Base-by-base conservation (phyloP, 2,888 invertebrate genomes). In the Rotaria socialis region DNA sequence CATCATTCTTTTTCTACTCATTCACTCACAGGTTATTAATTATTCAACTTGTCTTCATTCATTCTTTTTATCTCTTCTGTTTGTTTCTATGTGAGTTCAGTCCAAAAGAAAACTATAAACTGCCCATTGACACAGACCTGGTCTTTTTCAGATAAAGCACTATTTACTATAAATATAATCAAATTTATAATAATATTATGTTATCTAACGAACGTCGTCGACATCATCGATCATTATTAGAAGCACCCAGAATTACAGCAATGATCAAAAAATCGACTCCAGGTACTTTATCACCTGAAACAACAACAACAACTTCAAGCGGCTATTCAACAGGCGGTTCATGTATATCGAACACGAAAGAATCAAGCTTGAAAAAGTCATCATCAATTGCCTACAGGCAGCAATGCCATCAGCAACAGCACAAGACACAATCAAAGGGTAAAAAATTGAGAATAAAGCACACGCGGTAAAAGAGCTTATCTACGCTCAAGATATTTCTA, bases 271-370 rank as follows among this genome's bases (percentile, higher is more conserved):
- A 67, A 4, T 35, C 67, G 16, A 41, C 27, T 67, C 16, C 27
- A 19, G 67, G 67, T 67, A 67, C 67, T 35, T 35, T 67, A 35
- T 67, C 67, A 35, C 67, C 67, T 2, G 67, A 67, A 19, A 67
- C 67, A 35, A 35, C 67, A 1, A 35, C 27, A 27, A 67, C 67
- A 35, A 67, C 67, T 16, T 67, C 67, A 16, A 67, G 67, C 16
- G 67, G 67, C 7, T 67, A 67, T 67, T 67, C 67, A 19, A 67
- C 67, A 67, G 67, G 67, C 35, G 67, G 67, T 4, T 67, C 67
- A 0, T 67, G 35, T 35, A 19, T 67, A 19, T 67, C 35, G 0
- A 67, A 35, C 14, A 67, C 67, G 11, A 35, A 10, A 35, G 35
- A 67, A 35, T 2, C 35, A 19, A 35, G 19, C 1, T 2, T 27